Percentiles rank a stretch among this genome's conserved stretches.
Conservation (phyloP, 2,888 invertebrate species). For the Blastobasis lacticolella region DNA sequence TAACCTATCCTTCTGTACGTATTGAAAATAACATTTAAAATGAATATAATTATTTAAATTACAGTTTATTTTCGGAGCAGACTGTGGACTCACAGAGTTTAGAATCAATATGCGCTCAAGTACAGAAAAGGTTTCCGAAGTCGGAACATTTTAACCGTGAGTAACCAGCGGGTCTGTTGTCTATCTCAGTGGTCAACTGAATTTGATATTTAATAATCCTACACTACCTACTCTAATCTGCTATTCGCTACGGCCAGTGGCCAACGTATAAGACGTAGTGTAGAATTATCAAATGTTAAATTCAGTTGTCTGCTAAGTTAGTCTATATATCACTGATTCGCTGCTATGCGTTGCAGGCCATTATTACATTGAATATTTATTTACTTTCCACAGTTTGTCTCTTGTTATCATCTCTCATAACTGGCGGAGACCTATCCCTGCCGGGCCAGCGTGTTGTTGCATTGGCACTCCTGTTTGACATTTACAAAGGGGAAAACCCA, state of each 20-base stretch:
- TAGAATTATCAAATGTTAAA: no score
- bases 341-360: no score
- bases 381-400: conserved; percentile 47
- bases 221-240: no score
- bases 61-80: conserved; percentile 81
- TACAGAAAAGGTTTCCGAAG: conserved; percentile 85
- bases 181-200: no score
- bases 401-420: conserved; percentile 57
- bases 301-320: not conserved
- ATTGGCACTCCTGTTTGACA: conserved; percentile 53
- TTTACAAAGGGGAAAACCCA: conserved; percentile 62
- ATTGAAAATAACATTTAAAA: not conserved
- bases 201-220: no score
- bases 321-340: not conserved
- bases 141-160: conserved; percentile 85
- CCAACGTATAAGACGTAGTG: no score
- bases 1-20: conserved; percentile 18
- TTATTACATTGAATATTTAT: not conserved
- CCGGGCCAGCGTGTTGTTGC: conserved; percentile 65
- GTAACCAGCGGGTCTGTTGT: conserved; percentile 21
- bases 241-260: no score
- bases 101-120: conserved; percentile 82
- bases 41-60: conserved; percentile 23
- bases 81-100: conserved; percentile 83
- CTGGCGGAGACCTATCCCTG: conserved; percentile 58